Evolutionary conservation across 2,888 invertebrate genomes (phyloP), one percentile per base, ranked within the genome.

Genomic region (Cylloceria caligata): DNA sequence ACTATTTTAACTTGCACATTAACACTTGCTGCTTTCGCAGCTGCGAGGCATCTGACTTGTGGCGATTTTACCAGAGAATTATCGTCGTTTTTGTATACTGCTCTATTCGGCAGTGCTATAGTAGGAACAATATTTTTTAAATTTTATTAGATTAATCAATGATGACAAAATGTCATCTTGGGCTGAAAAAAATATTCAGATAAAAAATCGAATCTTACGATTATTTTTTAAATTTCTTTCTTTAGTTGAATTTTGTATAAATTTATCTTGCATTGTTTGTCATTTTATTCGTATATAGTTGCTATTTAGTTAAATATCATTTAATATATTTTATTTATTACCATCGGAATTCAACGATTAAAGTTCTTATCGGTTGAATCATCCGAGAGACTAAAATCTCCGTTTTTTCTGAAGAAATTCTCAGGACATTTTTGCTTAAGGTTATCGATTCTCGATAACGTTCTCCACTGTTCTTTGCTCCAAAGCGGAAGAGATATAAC

Each of bases 401-500:
- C 16, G 16, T 5, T 30, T 30, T 5, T 45, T 45, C 45, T 16
- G 24, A 16, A 30, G 21, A 16, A 49, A 49, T 64, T 73, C 62
- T 21, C 42, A 39, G 52, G 30, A 55, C 11, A 75, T 64, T 64
- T 39, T 64, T 64, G 19, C 6, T 19, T 0, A 7, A 16, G 19
- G 55, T 55, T 62, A 78, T 81, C 55, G 55, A 72, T 52, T 24
- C 49, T 36, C 76, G 76, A 77, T 81, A 81, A 67, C 72, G 49
- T 55, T 24, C 57, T 64, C 19, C 45, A 49, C 57, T 52, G 36
- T 24, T 67, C 67, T 21, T 21, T 55, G 21, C 19, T 21, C 49
- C 72, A 9, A 75, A 82, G 75, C 82, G 82, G 82, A 83, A 83
- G 79, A 72, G 82, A 72, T 80, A 71, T 69, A 30, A 68, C 21